Percentiles rank a stretch among this genome's conserved stretches.
Evolutionary conservation across 2,797 vertebrate genomes (phyloP).

Genomic region (Epinephelus coioides): DNA sequence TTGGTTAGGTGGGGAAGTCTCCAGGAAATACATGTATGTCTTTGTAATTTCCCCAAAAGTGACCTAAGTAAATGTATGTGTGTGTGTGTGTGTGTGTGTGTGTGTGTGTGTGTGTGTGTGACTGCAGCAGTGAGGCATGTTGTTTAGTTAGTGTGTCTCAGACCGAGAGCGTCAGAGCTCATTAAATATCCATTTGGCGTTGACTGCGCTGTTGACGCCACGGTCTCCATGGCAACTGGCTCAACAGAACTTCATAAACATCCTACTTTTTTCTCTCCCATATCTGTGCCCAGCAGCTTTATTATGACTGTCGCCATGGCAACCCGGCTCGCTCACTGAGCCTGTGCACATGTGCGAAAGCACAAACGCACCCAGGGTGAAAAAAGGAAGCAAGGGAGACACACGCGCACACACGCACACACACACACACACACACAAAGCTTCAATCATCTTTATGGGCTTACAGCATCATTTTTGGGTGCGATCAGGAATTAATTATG

Average conservation of each 20-base stretch:
- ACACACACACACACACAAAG: slow-evolving; percentile 21
- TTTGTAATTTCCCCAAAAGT: no score
- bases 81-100: slow-evolving; percentile 10
- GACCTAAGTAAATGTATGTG: not conserved
- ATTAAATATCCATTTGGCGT: slow-evolving; percentile 63
- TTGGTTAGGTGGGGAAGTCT: no score
- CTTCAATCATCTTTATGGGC: slow-evolving; percentile 15
- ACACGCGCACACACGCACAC: not conserved
- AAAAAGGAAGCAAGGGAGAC: slow-evolving; percentile 3
- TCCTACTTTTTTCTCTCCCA: slow-evolving; percentile 38
- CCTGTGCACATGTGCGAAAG: not conserved
- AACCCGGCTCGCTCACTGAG: slow-evolving; percentile 50
- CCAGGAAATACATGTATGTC: no score
- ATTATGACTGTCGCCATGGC: slow-evolving; percentile 82
- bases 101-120: slow-evolving; percentile 21
- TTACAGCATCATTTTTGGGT: not conserved
- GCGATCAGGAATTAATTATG: slow-evolving; percentile 10
- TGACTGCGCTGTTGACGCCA: slow-evolving; percentile 57
- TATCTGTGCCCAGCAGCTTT: slow-evolving; percentile 58
- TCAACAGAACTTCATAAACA: slow-evolving; percentile 78
- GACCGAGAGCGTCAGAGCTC: slow-evolving; percentile 69
- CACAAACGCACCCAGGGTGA: slow-evolving; percentile 25
- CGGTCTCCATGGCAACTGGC: slow-evolving; percentile 75
- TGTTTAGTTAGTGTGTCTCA: slow-evolving; percentile 70
- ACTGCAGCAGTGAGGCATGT: slow-evolving; percentile 48